Evolutionary conservation across 2,113 vertebrate species (phyloP).

Genomic region (Rhabdornis inornatus): DNA sequence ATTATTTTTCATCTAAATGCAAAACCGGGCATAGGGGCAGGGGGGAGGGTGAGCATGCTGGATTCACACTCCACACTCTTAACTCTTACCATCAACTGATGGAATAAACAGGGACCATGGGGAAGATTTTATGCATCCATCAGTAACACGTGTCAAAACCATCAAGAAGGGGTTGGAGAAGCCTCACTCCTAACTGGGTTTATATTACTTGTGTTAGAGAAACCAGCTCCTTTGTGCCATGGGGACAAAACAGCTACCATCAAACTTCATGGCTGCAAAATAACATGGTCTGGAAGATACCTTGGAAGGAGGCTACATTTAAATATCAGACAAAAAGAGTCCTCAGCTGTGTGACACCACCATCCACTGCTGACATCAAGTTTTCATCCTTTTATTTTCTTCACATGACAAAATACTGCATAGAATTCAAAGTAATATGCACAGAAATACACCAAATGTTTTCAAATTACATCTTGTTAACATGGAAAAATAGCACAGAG

Average conservation of each 20-base stretch:
- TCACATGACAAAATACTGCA: not conserved
- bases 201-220: not conserved
- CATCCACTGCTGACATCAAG: not conserved
- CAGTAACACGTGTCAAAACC: not conserved
- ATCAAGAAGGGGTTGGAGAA: not conserved
- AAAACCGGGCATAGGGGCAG: not conserved
- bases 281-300: not conserved
- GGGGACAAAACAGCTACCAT: not conserved
- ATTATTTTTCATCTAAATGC: slow-evolving; percentile 20
- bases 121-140: not conserved
- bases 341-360: not conserved
- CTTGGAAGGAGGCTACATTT: not conserved
- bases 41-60: not conserved
- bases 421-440: not conserved
- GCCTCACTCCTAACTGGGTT: not conserved
- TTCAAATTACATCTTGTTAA: not conserved
- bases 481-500: not conserved
- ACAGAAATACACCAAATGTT: not conserved
- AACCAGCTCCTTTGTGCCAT: not conserved
- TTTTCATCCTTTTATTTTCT: not conserved
- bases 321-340: not conserved
- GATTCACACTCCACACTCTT: not conserved
- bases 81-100: not conserved
- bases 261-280: not conserved
- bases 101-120: not conserved